A percentile compares a stretch with the other conserved stretches of the same genome.
Evolutionary conservation across 1,140 invertebrate genomes (phyloP).

Genomic region (Trigoniulus corallinus): DNA sequence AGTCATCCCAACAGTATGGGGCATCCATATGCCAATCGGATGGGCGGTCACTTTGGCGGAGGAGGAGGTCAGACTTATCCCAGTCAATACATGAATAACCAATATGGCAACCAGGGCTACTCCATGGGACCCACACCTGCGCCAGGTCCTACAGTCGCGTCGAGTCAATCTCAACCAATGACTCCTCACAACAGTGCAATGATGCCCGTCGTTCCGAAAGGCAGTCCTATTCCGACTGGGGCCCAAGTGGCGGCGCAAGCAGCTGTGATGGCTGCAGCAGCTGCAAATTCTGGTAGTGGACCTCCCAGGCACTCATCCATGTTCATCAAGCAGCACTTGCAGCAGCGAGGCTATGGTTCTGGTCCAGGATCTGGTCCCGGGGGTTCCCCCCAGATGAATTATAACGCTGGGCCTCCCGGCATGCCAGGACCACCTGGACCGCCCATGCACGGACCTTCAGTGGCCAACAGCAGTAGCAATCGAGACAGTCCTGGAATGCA

Average conservation of each 20-base stretch:
- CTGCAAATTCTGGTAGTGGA: slow-evolving; percentile 1
- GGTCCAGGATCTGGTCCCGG: background rate
- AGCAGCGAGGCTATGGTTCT: slow-evolving; percentile 17
- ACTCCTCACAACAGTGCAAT: slow-evolving; percentile 8
- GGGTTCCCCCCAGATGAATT: background rate
- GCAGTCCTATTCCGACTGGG: slow-evolving; percentile 16
- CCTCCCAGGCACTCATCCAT: slow-evolving; percentile 11
- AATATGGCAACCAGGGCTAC: slow-evolving; percentile 19
- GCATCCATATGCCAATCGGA: slow-evolving; percentile 12
- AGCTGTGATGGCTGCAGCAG: slow-evolving; percentile 26
- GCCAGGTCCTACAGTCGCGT: slow-evolving; percentile 15
- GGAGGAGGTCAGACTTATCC: slow-evolving; percentile 11
- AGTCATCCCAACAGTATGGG: slow-evolving; percentile 14
- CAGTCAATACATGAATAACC: slow-evolving; percentile 22
- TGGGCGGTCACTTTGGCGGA: slow-evolving; percentile 12
- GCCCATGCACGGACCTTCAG: background rate
- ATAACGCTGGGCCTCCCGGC: background rate
- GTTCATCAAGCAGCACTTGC: slow-evolving; percentile 47
- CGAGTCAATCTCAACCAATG: slow-evolving; percentile 13
- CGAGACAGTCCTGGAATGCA: background rate
- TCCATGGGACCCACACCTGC: background rate
- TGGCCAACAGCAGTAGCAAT: too few species aligned
- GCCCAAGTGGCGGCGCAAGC: slow-evolving; percentile 28
- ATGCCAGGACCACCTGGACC: slow-evolving; percentile 8
- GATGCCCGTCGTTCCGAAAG: background rate